Base-by-base conservation (phyloP, 2,888 invertebrate species). In the Melanostoma scalare region DNA sequence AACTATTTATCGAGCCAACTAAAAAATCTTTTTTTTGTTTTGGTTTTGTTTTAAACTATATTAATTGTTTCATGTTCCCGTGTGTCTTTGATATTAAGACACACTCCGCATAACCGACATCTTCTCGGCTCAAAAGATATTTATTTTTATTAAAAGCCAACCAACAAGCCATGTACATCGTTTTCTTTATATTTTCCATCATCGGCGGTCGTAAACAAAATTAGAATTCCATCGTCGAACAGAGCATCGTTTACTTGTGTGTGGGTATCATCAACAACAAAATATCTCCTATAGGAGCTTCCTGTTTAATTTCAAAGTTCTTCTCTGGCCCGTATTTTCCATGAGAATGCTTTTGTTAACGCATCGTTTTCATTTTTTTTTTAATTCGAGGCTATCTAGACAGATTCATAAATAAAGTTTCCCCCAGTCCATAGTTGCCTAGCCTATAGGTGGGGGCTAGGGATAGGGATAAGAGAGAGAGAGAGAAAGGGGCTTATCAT, bases 351-450 rank as follows among this genome's bases (percentile, higher is more conserved):
- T 61, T 79, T 44, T 42, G 42, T 56, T 56, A 79, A 73, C 55
- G 61, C 79, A 73, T 58, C 10, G 55, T 35, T 58, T 53, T 63
- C 56, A 38, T 74, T 67, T 44, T 10, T 20, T 33, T 36, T 63
- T 44, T 46, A 38, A 44, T 68, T 55, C 44, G 35, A 58, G 56
- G 36, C 55, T 63, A 75, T 75, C 60, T 67, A 61, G 63, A 63
- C 30, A 58, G 46, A 72, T 67, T 81, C 76, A 67, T 61, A 65
- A 73, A 73, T 78, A 63, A 71, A 69, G 36, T 52, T 65, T 33
- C 40, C 9, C 31, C 6, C 6, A 6, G 35, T 20, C 61, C 36
- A 20, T 42, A 67, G 60, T 48, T 69, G 31, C 50, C 31, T 53
- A 20, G 20, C 20, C 20, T 20, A 20, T 20, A 20, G 20, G 20